Conservation (phyloP, 2,797 vertebrate genomes). For the Liparis tanakae region DNA sequence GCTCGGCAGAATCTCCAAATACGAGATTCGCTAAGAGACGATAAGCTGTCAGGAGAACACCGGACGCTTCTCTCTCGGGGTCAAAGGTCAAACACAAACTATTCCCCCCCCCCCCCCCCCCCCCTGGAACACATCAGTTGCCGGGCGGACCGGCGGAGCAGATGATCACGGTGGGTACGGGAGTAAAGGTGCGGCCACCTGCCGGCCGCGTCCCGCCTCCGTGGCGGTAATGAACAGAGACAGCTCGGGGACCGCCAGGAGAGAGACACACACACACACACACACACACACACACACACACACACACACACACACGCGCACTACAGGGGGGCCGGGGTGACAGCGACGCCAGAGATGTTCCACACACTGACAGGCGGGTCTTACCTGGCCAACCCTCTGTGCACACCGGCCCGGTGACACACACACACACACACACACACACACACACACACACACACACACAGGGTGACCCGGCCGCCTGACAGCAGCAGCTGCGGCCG, state of each 20-base stretch:
- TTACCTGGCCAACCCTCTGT: conserved; percentile 84
- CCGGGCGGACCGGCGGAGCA: conserved; percentile 77
- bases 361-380: conserved; percentile 89
- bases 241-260: conserved; percentile 93
- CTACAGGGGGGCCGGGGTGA: too few relatives aligned
- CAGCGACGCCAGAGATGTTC: conserved; percentile 91
- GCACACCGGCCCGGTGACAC: conserved; percentile 55
- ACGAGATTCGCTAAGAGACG: conserved; percentile 43
- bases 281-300: too few relatives aligned
- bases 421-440: conserved; percentile 24
- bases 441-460: conserved; percentile 36
- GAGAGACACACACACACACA: too few relatives aligned
- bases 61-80: conserved; percentile 40
- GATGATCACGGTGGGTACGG: conserved; percentile 89
- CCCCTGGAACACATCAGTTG: conserved; percentile 52
- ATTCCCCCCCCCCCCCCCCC: conserved; percentile 37
- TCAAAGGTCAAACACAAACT: conserved; percentile 63
- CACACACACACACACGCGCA: too few relatives aligned
- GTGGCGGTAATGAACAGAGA: conserved; percentile 96
- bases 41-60: conserved; percentile 44
- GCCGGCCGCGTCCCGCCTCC: conserved; percentile 89
- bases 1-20: conserved; percentile 46
- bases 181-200: conserved; percentile 92
- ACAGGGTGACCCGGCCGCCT: conserved; percentile 86
- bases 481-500: conserved; percentile 98